Evolutionary conservation across 2,888 invertebrate genomes (phyloP), one percentile per base, ranked within the genome.

Genomic region (Pollenia angustigena): DNA sequence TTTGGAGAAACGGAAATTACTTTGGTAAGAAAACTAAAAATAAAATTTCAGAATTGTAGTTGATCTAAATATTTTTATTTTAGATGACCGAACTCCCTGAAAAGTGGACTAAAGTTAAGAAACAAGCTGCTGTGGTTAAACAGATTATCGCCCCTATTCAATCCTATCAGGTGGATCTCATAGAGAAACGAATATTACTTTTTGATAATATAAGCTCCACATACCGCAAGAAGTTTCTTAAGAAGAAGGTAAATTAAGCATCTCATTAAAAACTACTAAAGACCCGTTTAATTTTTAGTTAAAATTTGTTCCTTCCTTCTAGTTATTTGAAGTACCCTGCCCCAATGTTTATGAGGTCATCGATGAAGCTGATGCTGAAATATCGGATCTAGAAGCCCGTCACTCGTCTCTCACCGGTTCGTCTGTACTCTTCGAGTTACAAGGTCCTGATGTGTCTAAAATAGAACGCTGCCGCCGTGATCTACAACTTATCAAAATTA

Each of bases 91-190:
- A 97, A 90, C 94, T 99, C 60, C 99, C 99, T 0, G 97, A 98
- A 89, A 95, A 95, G 90, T 99, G 99, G 99, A 95, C 95, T 72
- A 96, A 96, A 89, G 95, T 97, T 9, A 97, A 98, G 92, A 97
- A 97, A 93, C 94, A 96, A 83, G 96, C 97, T 0, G 96, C 97
- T 2, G 95, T 96, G 74, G 96, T 97, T 69, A 98, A 97, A 93
- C 97, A 98, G 92, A 95, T 95, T 66, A 97, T 98, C 54, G 97
- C 96, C 1, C 98, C 99, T 18, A 94, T 98, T 85, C 97, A 98
- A 93, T 96, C 97, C 4, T 96, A 96, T 85, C 98, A 99, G 93
- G 97, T 98, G 0, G 96, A 97, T 80, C 96, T 97, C 71, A 96
- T 99, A 89, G 96, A 97, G 83, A 97, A 97, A 91, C 95, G 97